Evolutionary conservation across 2,113 vertebrate genomes (phyloP).

Genomic region (Chrysemys picta): DNA sequence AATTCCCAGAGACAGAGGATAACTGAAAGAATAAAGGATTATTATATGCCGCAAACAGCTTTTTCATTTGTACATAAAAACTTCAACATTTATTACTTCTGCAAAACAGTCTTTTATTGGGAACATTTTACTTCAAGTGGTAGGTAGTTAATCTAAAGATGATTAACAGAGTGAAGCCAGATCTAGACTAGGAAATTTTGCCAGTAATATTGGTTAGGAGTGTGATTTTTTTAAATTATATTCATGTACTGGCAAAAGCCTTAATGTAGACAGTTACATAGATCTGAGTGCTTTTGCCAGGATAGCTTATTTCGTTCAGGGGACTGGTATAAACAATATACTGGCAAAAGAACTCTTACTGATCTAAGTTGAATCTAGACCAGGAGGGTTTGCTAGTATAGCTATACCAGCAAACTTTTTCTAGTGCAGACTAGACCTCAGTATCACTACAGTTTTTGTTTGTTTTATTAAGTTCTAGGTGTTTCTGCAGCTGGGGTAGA

Average conservation of each 20-base stretch:
- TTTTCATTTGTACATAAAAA: not conserved
- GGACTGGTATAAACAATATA: not conserved
- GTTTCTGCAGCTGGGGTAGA: not conserved
- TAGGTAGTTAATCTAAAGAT: not conserved
- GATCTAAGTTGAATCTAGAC: not conserved
- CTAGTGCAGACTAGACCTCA: not conserved
- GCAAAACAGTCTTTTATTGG: not conserved
- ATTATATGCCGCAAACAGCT: not conserved
- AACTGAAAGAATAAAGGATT: not conserved
- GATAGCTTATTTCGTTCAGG: no score
- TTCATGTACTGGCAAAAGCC: not conserved
- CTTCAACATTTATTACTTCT: not conserved
- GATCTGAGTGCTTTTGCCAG: not conserved
- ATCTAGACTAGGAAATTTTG: not conserved
- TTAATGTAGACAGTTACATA: not conserved
- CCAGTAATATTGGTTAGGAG: not conserved
- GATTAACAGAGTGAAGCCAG: not conserved
- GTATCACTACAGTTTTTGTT: not conserved
- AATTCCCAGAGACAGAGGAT: not conserved
- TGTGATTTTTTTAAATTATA: not conserved
- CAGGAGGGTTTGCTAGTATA: no score
- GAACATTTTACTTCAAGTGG: not conserved
- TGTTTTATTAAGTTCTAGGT: not conserved
- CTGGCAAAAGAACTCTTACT: not conserved
- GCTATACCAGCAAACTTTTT: not conserved